phyloP scores from a whole-genome alignment of 2,797 vertebrate species.

The Aphelocoma californica region DNA sequence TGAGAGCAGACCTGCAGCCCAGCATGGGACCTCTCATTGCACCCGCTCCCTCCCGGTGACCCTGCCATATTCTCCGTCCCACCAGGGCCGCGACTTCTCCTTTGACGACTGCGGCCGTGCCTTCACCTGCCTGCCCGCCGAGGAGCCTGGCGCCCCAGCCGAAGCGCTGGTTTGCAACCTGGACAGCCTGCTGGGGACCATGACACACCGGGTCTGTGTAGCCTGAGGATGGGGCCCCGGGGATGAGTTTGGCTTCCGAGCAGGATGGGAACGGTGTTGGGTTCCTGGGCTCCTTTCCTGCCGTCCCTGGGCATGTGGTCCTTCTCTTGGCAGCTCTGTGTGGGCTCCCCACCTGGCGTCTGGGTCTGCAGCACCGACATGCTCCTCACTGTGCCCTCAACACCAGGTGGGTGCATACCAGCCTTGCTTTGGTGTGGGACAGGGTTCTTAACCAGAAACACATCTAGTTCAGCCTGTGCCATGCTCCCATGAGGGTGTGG shows the following conservation, averaged over 20 bases:
- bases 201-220: constrained; percentile 79
- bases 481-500: fast-evolving
- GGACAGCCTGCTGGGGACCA: constrained; percentile 84
- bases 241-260: neutral
- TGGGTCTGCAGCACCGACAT: constrained; percentile 97
- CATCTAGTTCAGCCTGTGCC: neutral
- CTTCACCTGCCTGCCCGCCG: constrained; percentile 86
- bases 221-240: neutral
- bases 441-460: neutral
- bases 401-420: constrained; percentile 74
- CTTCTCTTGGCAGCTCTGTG: constrained; percentile 80
- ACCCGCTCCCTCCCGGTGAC: neutral
- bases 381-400: constrained; percentile 81
- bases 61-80: fast-evolving
- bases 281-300: neutral
- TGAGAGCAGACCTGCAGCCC: constrained; percentile 64
- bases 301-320: neutral
- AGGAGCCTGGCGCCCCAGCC: constrained; percentile 63
- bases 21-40: fast-evolving
- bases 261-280: neutral
- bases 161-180: constrained; percentile 87
- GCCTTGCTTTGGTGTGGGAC: neutral
- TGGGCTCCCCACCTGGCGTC: constrained; percentile 87
- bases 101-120: constrained; percentile 91
- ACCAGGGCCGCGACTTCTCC: constrained; percentile 89